phyloP scores from a whole-genome alignment of 2,797 vertebrate genomes.

The Amblyopsis hoosieri region DNA sequence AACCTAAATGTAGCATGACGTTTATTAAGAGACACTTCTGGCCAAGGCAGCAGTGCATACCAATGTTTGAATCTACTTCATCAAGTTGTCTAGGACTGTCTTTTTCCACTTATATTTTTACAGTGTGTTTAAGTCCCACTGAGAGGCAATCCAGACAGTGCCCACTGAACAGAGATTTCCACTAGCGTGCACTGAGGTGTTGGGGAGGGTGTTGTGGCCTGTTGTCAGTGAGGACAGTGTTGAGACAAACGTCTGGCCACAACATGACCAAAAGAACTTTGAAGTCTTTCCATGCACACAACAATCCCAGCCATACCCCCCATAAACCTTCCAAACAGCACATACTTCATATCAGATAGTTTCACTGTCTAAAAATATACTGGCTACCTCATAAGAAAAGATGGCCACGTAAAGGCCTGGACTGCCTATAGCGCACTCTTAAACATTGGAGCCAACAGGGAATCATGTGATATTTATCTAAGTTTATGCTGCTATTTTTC shows the following conservation, averaged over 20 bases:
- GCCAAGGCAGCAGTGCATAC: too few species aligned
- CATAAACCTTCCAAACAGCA: conserved; percentile 59
- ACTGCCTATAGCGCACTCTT: conserved; percentile 25
- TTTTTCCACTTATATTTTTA: conserved; percentile 5
- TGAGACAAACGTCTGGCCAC: conserved; percentile 66
- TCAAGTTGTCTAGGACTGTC: conserved; percentile 11
- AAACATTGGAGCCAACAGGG: conserved; percentile 16
- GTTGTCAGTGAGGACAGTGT: conserved; percentile 34
- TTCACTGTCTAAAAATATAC: conserved; percentile 53
- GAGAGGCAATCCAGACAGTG: conserved; percentile 37
- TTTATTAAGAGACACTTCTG: too few species aligned
- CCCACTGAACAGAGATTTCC: conserved; percentile 49
- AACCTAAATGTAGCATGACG: too few species aligned
- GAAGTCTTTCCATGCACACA: conserved; percentile 64
- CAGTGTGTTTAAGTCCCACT: conserved; percentile 23
- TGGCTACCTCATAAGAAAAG: conserved; percentile 39
- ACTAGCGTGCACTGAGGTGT: conserved; percentile 52
- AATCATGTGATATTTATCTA: conserved; percentile 25
- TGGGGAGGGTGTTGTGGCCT: conserved; percentile 58
- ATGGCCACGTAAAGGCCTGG: conserved; percentile 61
- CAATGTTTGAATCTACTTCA: not conserved
- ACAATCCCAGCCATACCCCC: conserved; percentile 51
- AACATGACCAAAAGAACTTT: conserved; percentile 76
- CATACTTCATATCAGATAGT: conserved; percentile 56
- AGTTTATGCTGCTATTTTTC: conserved; percentile 15